Base-by-base conservation (phyloP, 2,113 vertebrate species). In the Perccottus glenii region DNA sequence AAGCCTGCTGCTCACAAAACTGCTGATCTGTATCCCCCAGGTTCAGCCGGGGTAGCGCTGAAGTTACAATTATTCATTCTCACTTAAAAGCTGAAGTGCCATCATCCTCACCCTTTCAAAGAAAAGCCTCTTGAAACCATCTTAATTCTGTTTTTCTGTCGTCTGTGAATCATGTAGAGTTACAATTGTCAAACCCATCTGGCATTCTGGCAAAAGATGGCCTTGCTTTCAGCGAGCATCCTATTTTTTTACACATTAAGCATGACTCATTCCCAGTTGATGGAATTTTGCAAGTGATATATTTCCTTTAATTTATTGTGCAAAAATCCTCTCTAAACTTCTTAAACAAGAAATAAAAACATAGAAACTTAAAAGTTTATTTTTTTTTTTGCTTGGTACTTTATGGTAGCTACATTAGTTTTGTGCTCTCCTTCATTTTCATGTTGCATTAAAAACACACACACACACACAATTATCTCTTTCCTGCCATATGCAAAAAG, bases 51-150 rank as follows among this genome's bases (percentile, higher is more conserved):
- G 76, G 80, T 58, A 56, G 73, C 38, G 76, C 62, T 69, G 80
- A 80, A 85, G 67, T 75, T 72, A 67, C 67, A 83, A 67, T 87
- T 82, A 83, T 85, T 87, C 81, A 78, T 66, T 76, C 59, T 75
- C 68, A 66, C 61, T 77, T 65, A 60, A 70, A 81, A 68, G 64
- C 61, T 56, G 57, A 76, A 78, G 69, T 63, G 51, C 55, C 43
- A 80, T 77, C 86, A 82, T 77, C 66, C 60, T 42, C 67, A 73
- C 66, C 57, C 67, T 64, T 83, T 77, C 46, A 73, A 77, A 86
- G 70, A 75, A 75, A 80, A 73, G 56, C 70, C 78, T 62, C 75
- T 76, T 67, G 69, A 85, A 85, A 70, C 57, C 67, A 47, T 74
- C 64, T 63, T 71, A 65, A 73, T 78, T 78, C 59, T 51, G 60